Percentiles rank a stretch among this genome's conserved stretches.
These are phyloP conservation scores for Rhagophthalmus giganteus DNA, from an alignment of 2,888 invertebrate species.

Conservation along the genomic window DNA sequence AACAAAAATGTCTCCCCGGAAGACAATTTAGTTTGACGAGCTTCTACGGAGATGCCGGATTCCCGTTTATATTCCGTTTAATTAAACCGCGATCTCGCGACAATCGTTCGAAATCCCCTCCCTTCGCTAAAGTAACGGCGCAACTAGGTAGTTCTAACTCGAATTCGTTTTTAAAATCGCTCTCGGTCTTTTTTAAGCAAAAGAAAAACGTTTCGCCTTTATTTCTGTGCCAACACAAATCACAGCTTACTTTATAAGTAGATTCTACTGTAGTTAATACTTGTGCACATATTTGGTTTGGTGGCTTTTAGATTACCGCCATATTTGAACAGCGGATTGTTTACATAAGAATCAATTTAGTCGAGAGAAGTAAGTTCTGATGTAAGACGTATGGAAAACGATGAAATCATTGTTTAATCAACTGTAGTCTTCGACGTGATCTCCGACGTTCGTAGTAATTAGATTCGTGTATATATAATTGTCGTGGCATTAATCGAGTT, in stretches of 20 bases:
- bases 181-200: neutral
- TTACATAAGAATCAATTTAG: constrained; percentile 48
- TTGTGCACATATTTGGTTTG: constrained; percentile 50
- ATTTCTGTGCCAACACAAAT: constrained; percentile 12
- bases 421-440: constrained; percentile 11
- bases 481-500: too few species aligned
- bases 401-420: constrained; percentile 12
- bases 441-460: neutral
- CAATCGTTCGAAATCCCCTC: neutral
- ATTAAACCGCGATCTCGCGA: neutral
- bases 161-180: too few species aligned
- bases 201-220: neutral
- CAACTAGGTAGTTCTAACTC: too few species aligned
- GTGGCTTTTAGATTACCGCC: constrained; percentile 48
- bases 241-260: constrained; percentile 26
- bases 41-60: neutral
- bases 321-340: constrained; percentile 46
- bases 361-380: constrained; percentile 29
- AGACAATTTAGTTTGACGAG: neutral
- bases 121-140: neutral
- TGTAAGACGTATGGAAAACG: constrained; percentile 11
- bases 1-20: neutral
- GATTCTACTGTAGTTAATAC: constrained; percentile 48
- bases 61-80: neutral
- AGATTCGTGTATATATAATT: too few species aligned